Percentiles rank a stretch among this genome's conserved stretches.
Evolutionary conservation across 2,797 vertebrate genomes (phyloP).

Genomic region (Neosalanx taihuensis): DNA sequence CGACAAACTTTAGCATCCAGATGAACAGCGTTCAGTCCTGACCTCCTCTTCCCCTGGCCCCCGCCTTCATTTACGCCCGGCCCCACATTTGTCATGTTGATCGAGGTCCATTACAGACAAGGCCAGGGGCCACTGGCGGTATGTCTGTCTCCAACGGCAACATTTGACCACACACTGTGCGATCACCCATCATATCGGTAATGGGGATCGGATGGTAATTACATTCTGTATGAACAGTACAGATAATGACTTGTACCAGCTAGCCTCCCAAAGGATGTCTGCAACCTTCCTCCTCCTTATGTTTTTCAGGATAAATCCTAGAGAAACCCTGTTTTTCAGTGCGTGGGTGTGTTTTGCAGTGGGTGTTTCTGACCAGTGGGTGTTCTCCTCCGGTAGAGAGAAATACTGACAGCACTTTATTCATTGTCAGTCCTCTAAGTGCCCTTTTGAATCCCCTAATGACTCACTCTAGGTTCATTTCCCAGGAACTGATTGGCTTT

Average conservation of each 20-base stretch:
- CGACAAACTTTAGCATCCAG: background rate
- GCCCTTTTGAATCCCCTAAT: background rate
- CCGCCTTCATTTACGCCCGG: conserved; percentile 1
- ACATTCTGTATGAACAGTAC: background rate
- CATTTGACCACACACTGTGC: background rate
- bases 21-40: background rate
- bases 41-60: background rate
- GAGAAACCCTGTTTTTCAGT: background rate
- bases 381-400: background rate
- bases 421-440: background rate
- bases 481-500: background rate
- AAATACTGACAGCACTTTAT: background rate
- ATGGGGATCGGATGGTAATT: background rate
- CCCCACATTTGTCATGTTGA: conserved; percentile 18
- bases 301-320: background rate
- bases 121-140: background rate
- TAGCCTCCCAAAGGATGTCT: background rate
- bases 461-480: background rate
- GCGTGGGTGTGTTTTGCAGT: background rate
- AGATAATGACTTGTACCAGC: background rate
- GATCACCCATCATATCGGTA: background rate
- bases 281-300: background rate
- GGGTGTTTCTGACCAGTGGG: background rate
- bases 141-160: conserved; percentile 16
- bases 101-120: conserved; percentile 9